These are phyloP conservation scores for Aromia moschata DNA, from an alignment of 2,888 invertebrate species.

Conservation along the genomic window DNA sequence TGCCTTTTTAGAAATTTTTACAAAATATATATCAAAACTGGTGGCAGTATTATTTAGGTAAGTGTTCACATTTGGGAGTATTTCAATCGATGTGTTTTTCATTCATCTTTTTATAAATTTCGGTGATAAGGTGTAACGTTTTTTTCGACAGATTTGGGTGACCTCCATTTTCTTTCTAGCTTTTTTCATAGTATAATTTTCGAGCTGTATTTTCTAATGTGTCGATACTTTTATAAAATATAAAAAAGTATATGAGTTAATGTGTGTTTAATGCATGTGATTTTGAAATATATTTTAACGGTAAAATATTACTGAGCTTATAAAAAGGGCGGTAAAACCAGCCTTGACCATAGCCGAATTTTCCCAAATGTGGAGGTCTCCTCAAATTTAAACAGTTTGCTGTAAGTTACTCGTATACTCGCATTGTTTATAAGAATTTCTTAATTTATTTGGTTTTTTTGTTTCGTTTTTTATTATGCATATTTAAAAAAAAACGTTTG, in stretches of 20 bases:
- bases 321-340: conserved; percentile 8
- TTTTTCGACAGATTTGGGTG: background rate
- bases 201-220: too few relatives aligned
- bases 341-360: background rate
- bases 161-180: conserved; percentile 15
- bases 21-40: conserved; percentile 2
- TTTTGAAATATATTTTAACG: too few relatives aligned
- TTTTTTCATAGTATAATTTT: conserved; percentile 1
- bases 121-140: conserved; percentile 11
- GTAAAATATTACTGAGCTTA: too few relatives aligned
- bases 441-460: too few relatives aligned
- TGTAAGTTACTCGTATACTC: too few relatives aligned
- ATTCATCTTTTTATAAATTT: conserved; percentile 5
- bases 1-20: conserved; percentile 40
- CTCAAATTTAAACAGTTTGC: too few relatives aligned
- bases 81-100: conserved; percentile 7
- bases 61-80: background rate
- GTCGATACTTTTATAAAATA: too few relatives aligned
- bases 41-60: conserved; percentile 13
- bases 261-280: too few relatives aligned
- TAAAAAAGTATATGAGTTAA: too few relatives aligned
- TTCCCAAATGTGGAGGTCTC: background rate
- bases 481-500: too few relatives aligned
- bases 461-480: too few relatives aligned
- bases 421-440: too few relatives aligned